These are phyloP conservation scores for Microtus oregoni DNA, from an alignment of 2,113 vertebrate species.

Conservation along the genomic window DNA sequence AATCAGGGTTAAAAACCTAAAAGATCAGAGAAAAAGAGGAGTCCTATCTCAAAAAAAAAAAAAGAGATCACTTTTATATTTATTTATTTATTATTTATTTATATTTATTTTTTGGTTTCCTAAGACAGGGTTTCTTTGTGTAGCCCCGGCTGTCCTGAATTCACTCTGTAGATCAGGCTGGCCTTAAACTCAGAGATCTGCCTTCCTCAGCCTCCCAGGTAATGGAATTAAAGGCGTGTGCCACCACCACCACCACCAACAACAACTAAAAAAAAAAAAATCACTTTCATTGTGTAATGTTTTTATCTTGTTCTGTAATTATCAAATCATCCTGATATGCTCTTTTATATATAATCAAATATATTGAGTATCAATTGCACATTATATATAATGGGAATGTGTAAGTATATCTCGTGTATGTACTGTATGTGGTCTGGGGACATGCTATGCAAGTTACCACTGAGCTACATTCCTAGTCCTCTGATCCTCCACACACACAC, in stretches of 20 bases:
- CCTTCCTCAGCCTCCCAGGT: not conserved
- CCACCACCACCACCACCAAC: not conserved
- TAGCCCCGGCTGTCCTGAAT: not conserved
- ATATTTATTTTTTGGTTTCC: not conserved
- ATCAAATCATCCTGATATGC: not conserved
- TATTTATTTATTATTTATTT: too few relatives aligned
- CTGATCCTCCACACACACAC: not conserved
- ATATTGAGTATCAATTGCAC: not conserved
- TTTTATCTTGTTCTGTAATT: not conserved
- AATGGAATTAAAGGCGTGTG: not conserved
- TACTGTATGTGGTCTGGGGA: not conserved
- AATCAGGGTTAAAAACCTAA: too few relatives aligned
- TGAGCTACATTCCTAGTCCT: not conserved
- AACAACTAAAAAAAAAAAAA: not conserved
- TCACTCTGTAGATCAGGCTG: not conserved
- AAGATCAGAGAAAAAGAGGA: too few relatives aligned
- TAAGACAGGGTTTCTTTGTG: not conserved
- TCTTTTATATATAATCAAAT: not conserved
- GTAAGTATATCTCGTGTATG: not conserved
- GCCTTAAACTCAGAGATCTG: not conserved
- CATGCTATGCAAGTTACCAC: not conserved
- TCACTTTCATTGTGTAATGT: not conserved
- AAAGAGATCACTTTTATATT: too few relatives aligned
- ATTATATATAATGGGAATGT: not conserved
- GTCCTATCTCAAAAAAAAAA: too few relatives aligned